phyloP scores from a whole-genome alignment of 2,113 vertebrate species.

The Porphyrio hochstetteri region DNA sequence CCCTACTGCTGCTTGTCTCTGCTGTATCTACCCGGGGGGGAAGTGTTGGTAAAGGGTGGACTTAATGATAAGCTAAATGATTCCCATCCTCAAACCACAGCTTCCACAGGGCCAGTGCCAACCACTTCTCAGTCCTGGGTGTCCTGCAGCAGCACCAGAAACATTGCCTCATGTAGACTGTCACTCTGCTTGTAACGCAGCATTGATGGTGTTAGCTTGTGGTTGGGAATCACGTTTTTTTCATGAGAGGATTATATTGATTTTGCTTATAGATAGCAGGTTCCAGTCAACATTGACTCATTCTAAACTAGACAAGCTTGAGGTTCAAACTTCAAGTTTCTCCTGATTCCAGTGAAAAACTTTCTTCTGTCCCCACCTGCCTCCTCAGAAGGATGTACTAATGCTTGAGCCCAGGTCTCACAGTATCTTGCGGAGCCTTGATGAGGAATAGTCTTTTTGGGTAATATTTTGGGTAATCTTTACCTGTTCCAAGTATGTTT shows the following conservation, averaged over 20 bases:
- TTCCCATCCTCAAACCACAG: not conserved
- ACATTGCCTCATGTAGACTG: not conserved
- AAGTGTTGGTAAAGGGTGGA: not conserved
- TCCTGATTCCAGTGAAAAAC: not conserved
- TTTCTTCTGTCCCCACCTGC: not conserved
- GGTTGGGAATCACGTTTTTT: not conserved
- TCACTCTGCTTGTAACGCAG: not conserved
- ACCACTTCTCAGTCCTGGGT: not conserved
- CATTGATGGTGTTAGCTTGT: not conserved
- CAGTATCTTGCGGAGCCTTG: not conserved
- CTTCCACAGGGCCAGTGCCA: not conserved
- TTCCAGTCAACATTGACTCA: not conserved
- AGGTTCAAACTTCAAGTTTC: not conserved
- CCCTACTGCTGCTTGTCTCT: not conserved
- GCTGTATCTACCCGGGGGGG: not conserved
- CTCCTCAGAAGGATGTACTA: accelerated
- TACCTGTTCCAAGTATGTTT: too few relatives aligned
- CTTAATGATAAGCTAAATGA: not conserved
- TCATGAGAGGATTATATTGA: not conserved
- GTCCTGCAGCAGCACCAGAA: not conserved
- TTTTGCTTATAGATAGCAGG: not conserved
- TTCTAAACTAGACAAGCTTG: not conserved
- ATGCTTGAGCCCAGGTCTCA: not conserved
- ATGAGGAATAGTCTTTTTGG: not conserved
- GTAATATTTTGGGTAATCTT: too few relatives aligned